These are phyloP conservation scores for Diaphora mendica DNA, from an alignment of 2,888 invertebrate species.

Conservation along the genomic window DNA sequence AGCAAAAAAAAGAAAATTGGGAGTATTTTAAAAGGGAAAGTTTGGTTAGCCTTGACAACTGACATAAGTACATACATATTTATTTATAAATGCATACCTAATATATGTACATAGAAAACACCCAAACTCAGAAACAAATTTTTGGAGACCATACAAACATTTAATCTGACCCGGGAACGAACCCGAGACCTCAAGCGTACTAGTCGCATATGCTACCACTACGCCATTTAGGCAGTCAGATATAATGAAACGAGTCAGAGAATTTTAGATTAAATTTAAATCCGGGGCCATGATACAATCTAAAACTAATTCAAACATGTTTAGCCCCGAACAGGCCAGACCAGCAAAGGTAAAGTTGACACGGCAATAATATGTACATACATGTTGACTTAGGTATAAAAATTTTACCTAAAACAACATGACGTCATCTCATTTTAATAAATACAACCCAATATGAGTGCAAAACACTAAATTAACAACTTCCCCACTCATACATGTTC, in stretches of 20 bases:
- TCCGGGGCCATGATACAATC: not conserved
- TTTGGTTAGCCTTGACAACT: too few species aligned
- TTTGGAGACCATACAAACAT: too few species aligned
- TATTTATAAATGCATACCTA: too few species aligned
- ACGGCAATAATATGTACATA: not conserved
- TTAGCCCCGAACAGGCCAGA: not conserved
- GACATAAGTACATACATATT: too few species aligned
- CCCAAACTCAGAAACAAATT: too few species aligned
- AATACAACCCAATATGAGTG: not conserved
- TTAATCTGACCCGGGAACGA: too few species aligned
- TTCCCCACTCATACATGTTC: slow-evolving; percentile 30
- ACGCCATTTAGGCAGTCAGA: not conserved
- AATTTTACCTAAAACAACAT: slow-evolving; percentile 14
- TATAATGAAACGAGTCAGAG: not conserved
- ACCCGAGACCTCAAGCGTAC: too few species aligned
- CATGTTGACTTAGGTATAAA: slow-evolving; percentile 8
- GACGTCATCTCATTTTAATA: slow-evolving; percentile 15
- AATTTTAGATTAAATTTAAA: not conserved
- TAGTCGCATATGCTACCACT: too few species aligned
- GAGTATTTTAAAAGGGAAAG: too few species aligned
- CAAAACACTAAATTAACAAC: slow-evolving; percentile 14
- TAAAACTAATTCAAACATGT: not conserved
- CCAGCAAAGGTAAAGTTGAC: not conserved
- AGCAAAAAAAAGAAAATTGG: too few species aligned
- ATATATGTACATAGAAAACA: too few species aligned